Percentiles rank a stretch among this genome's conserved stretches.
Evolutionary conservation across 1,140 invertebrate species (phyloP).

Genomic region (Eubasilissa regina): DNA sequence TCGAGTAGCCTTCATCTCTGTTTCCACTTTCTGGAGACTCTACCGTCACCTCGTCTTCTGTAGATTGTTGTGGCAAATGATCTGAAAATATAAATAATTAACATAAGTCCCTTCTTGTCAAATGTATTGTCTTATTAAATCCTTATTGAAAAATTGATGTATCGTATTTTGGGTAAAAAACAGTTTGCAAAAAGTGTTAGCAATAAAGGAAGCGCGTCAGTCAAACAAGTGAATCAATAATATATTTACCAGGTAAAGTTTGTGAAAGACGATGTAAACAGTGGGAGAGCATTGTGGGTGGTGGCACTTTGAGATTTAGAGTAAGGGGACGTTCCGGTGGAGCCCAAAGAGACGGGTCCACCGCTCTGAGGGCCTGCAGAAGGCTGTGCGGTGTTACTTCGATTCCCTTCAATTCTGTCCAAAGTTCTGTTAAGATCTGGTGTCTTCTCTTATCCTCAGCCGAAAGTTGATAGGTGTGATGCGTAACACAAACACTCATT

Average conservation of each 20-base stretch:
- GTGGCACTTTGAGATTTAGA: constrained; percentile 76
- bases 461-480: constrained; percentile 66
- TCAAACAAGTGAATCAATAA: no score
- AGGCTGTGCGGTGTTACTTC: constrained; percentile 75
- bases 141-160: no score
- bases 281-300: constrained; percentile 63
- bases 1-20: constrained; percentile 90
- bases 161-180: no score
- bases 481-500: constrained; percentile 61
- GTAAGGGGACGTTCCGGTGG: constrained; percentile 77
- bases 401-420: constrained; percentile 75
- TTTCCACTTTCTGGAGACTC: constrained; percentile 83
- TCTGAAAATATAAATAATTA: constrained; percentile 62
- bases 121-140: no score
- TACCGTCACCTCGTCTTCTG: constrained; percentile 75
- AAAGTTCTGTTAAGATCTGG: constrained; percentile 74
- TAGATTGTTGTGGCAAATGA: constrained; percentile 66
- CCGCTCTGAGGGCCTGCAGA: constrained; percentile 72
- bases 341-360: constrained; percentile 77
- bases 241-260: constrained; percentile 51
- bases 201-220: no score
- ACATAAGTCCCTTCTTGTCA: no score
- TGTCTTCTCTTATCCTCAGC: constrained; percentile 75
- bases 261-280: constrained; percentile 57
- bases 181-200: no score